These are phyloP conservation scores for Fistularia tabacaria DNA, from an alignment of 2,797 vertebrate species.

Conservation along the genomic window DNA sequence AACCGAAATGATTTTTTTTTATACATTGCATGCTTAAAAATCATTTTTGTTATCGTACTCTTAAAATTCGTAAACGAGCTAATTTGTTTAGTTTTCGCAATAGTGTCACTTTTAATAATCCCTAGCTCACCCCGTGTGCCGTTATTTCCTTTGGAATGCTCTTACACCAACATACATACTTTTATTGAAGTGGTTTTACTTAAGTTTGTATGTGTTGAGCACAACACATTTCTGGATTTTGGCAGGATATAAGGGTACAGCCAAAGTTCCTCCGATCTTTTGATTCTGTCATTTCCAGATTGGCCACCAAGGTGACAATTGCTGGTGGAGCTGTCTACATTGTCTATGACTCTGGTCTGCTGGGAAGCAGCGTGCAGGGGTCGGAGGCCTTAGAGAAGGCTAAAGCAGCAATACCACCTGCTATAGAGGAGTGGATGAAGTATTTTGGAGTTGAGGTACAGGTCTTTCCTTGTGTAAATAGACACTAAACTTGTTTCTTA, in stretches of 20 bases:
- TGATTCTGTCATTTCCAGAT: constrained; percentile 60
- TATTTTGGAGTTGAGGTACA: constrained; percentile 86
- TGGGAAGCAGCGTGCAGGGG: constrained; percentile 80
- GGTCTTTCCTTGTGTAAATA: background rate
- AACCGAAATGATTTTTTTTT: too few relatives aligned
- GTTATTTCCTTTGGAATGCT: too few relatives aligned
- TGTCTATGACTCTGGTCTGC: constrained; percentile 82
- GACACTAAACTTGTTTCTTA: background rate
- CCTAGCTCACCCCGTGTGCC: too few relatives aligned
- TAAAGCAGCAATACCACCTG: constrained; percentile 78
- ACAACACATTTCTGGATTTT: too few relatives aligned
- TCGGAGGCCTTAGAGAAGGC: constrained; percentile 80
- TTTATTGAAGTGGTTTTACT: too few relatives aligned
- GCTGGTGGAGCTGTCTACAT: constrained; percentile 88
- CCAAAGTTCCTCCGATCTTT: constrained; percentile 3
- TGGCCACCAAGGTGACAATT: constrained; percentile 84
- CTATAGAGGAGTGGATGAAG: constrained; percentile 84
- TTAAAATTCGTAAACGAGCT: background rate
- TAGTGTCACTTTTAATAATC: too few relatives aligned
- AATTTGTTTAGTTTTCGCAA: background rate
- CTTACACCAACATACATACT: too few relatives aligned
- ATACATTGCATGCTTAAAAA: too few relatives aligned
- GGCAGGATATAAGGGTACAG: too few relatives aligned
- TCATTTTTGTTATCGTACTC: too few relatives aligned
- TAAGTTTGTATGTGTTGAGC: too few relatives aligned